Evolutionary conservation across 2,113 vertebrate species (phyloP).

Genomic region (Antidorcas marsupialis): DNA sequence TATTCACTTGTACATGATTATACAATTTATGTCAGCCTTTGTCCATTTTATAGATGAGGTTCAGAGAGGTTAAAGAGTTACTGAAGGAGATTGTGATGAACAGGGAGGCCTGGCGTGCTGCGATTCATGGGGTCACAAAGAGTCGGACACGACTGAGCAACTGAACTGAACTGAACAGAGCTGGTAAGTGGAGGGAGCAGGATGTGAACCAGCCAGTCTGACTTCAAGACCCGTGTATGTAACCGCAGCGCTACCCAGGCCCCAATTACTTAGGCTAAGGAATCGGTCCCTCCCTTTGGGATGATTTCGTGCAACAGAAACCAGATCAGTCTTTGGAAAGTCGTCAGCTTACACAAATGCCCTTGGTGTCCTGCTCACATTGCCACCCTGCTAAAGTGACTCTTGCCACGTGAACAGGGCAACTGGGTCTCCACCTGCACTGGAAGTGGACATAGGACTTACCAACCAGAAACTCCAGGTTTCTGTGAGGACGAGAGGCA

Average conservation of each 20-base stretch:
- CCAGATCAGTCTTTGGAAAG: background rate
- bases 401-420: accelerated
- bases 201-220: background rate
- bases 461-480: background rate
- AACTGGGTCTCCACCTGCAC: background rate
- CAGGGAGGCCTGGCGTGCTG: too few species aligned
- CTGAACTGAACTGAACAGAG: background rate
- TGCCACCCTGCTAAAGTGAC: background rate
- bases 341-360: accelerated
- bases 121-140: too few species aligned
- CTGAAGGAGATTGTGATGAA: background rate
- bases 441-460: background rate
- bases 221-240: background rate
- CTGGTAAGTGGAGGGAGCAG: background rate
- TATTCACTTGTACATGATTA: background rate
- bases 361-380: background rate
- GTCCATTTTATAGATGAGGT: background rate
- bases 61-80: background rate
- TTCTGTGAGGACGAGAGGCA: background rate
- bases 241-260: background rate
- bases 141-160: too few species aligned
- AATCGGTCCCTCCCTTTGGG: background rate
- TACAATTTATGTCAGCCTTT: background rate
- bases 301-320: background rate
- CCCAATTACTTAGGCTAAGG: too few species aligned